Evolutionary conservation across 2,888 invertebrate genomes (phyloP), one percentile per base, ranked within the genome.

Genomic region (Bedellia somnulentella): DNA sequence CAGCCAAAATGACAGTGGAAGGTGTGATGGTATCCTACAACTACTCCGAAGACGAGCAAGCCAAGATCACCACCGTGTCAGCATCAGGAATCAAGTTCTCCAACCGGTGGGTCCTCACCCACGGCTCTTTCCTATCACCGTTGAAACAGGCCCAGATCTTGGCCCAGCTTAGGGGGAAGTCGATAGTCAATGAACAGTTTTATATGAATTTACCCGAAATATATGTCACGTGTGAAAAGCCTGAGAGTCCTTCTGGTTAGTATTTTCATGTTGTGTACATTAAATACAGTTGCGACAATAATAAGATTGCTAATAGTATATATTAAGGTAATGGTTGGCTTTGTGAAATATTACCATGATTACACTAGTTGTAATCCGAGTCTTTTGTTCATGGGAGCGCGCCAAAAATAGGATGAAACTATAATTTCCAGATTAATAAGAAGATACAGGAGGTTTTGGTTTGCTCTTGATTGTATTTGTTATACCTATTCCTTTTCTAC

Each of bases 31-130:
- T 79, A 2, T 68, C 76, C 0, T 71, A 78, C 48, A 66, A 68
- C 43, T 67, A 67, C 33, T 63, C 60, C 0, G 58, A 62, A 3
- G 57, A 59, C 36, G 29, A 31, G 9, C 56, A 55, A n/a, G 60
- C 71, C 0, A 73, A 71, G 38, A 75, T 75, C 39, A 49, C 73
- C 10, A 75, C 67, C 0, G 71, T 71, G 3, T 66, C 79, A 2
- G 66, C 75, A 1, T 80, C 80, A 3, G 80, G 79, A 11, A 70
- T 79, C 38, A 61, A 60, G 35, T 78, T 79, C 49, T 62, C 66
- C 27, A 50, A 64, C n/a, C 54, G 77, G 12, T 78, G 78, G 77
- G 67, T 80, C 16, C 51, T 80, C 4, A 75, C 78, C 0, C 79
- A 80, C 38, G 80, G 79, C 3, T 73, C 75, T 15, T 60, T 78